These are phyloP conservation scores for Actenoides lindsayi DNA, from an alignment of 2,113 vertebrate species.

Conservation along the genomic window DNA sequence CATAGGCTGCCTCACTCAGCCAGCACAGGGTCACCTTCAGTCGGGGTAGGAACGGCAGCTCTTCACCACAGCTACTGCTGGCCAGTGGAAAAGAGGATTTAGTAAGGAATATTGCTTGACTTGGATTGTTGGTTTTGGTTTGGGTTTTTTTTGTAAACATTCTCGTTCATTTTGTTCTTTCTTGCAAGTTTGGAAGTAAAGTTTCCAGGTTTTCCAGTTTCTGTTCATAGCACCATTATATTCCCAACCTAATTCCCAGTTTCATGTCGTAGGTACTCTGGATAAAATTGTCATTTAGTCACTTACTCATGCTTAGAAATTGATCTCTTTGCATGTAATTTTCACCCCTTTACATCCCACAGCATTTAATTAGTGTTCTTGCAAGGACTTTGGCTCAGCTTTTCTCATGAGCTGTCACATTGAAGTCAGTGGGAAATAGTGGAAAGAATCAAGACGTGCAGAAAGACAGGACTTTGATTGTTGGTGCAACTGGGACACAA, in stretches of 20 bases:
- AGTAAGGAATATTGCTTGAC: not conserved
- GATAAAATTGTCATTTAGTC: not conserved
- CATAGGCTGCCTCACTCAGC: fast-evolving
- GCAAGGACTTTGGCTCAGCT: not conserved
- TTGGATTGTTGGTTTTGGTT: not conserved
- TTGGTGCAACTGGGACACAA: not conserved
- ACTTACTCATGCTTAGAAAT: not conserved
- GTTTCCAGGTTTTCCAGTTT: not conserved
- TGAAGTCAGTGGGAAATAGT: not conserved
- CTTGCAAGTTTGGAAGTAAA: not conserved
- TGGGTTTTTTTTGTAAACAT: not conserved
- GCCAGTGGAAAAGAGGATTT: not conserved
- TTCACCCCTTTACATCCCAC: not conserved
- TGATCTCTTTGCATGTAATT: not conserved
- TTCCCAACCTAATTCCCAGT: not conserved
- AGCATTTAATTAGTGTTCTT: not conserved
- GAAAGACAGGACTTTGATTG: not conserved
- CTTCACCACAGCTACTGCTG: not conserved
- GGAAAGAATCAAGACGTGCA: not conserved
- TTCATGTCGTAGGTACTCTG: not conserved
- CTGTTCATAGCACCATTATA: not conserved
- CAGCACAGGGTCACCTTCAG: not conserved
- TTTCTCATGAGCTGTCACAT: not conserved
- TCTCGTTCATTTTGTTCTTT: fast-evolving
- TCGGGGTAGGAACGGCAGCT: fast-evolving